Conservation (phyloP, 2,113 vertebrate species). For the Dipodomys merriami region DNA sequence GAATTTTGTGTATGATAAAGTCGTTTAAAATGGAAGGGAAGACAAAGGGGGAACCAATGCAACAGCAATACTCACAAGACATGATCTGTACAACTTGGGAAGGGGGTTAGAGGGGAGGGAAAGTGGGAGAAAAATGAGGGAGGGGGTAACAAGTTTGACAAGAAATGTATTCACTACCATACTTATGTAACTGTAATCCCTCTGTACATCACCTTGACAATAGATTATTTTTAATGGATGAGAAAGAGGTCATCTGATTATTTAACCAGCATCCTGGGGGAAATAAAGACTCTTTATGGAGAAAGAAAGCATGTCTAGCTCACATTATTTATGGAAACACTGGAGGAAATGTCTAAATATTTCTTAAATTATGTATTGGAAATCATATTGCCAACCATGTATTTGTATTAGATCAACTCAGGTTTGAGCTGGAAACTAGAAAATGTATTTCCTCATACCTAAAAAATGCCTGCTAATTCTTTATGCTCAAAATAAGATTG, state of each 20-base stretch:
- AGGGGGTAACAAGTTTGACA: too few relatives aligned
- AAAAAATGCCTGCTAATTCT: background rate
- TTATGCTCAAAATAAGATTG: background rate
- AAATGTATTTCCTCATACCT: background rate
- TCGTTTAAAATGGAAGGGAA: slow-evolving; percentile 15
- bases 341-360: slow-evolving; percentile 26
- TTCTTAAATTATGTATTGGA: background rate
- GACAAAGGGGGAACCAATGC: too few relatives aligned
- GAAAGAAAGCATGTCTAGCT: background rate
- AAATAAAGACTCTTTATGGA: background rate
- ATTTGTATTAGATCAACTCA: background rate
- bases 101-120: too few relatives aligned
- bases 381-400: background rate
- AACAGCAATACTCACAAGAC: too few relatives aligned
- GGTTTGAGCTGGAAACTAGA: background rate
- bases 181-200: too few relatives aligned
- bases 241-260: background rate
- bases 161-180: too few relatives aligned
- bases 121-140: too few relatives aligned
- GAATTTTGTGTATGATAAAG: background rate
- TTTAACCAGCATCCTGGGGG: background rate
- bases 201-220: too few relatives aligned
- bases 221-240: background rate
- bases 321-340: slow-evolving; percentile 23
- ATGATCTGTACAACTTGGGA: too few relatives aligned